A percentile compares a stretch with the other conserved stretches of the same genome.
phyloP scores from a whole-genome alignment of 2,797 vertebrate species.

The Phataginus tetradactyla region DNA sequence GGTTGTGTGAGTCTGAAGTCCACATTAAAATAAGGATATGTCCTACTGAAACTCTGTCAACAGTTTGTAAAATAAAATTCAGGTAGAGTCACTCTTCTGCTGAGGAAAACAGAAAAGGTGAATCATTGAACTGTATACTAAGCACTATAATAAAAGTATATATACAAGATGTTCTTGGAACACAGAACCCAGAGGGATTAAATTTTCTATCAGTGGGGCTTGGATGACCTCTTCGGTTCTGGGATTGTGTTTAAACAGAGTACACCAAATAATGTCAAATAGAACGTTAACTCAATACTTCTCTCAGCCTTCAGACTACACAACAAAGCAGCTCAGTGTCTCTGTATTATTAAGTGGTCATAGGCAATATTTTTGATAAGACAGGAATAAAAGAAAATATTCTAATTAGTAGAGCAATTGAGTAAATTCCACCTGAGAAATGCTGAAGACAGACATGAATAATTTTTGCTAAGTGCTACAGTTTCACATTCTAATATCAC shows the following conservation, averaged over 20 bases:
- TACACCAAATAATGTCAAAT: neutral
- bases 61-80: neutral
- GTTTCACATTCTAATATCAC: neutral
- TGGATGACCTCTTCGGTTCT: neutral
- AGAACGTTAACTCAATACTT: neutral
- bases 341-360: neutral
- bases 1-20: neutral
- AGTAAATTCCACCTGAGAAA: neutral
- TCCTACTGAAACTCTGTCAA: neutral
- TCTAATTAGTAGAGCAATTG: neutral
- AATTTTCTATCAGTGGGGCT: neutral
- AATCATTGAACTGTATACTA: neutral
- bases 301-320: neutral
- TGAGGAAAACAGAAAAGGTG: neutral
- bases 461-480: neutral
- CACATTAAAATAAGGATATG: neutral
- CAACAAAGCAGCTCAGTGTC: neutral
- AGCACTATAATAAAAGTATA: neutral
- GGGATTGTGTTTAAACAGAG: neutral
- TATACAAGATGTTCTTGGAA: neutral
- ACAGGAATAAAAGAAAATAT: neutral
- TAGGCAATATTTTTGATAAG: constrained; percentile 13
- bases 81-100: neutral
- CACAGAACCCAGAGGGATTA: neutral
- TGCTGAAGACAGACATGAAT: neutral